Conservation (phyloP, 2,113 vertebrate species). For the Parotia lawesii region DNA sequence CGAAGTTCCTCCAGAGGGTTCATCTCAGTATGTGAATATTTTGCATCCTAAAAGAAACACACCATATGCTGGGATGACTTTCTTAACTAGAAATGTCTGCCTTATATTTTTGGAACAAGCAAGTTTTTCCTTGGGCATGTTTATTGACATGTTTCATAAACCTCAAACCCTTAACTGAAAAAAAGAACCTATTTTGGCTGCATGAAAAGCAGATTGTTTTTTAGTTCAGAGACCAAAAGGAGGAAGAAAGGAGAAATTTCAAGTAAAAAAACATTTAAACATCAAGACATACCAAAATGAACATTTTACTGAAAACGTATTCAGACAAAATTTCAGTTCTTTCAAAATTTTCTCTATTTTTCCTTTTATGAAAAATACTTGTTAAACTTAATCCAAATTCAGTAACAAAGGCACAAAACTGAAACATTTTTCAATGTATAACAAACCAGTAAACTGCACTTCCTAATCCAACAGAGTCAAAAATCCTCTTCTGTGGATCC, state of each 20-base stretch:
- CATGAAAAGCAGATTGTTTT: not conserved
- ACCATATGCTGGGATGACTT: slow-evolving; percentile 39
- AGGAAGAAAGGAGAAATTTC: not conserved
- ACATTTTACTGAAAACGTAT: not conserved
- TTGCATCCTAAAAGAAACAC: slow-evolving; percentile 16
- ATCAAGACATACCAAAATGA: not conserved
- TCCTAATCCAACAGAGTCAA: not conserved
- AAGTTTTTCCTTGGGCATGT: not conserved
- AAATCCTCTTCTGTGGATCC: not conserved
- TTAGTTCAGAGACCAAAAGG: not conserved
- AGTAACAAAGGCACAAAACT: not conserved
- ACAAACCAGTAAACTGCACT: not conserved
- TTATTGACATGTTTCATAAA: slow-evolving; percentile 44
- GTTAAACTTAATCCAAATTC: not conserved
- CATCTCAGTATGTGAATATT: slow-evolving; percentile 33
- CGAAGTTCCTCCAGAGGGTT: slow-evolving; percentile 28
- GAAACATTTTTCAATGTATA: not conserved
- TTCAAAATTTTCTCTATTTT: not conserved
- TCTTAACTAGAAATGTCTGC: slow-evolving; percentile 12
- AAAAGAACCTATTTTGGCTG: not conserved
- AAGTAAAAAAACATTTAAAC: not conserved
- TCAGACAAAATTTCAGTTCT: not conserved
- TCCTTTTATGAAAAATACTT: not conserved
- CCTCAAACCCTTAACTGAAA: not conserved
- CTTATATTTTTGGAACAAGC: slow-evolving; percentile 20